Evolutionary conservation across 2,888 invertebrate genomes (phyloP).

Genomic region (Automeris io): DNA sequence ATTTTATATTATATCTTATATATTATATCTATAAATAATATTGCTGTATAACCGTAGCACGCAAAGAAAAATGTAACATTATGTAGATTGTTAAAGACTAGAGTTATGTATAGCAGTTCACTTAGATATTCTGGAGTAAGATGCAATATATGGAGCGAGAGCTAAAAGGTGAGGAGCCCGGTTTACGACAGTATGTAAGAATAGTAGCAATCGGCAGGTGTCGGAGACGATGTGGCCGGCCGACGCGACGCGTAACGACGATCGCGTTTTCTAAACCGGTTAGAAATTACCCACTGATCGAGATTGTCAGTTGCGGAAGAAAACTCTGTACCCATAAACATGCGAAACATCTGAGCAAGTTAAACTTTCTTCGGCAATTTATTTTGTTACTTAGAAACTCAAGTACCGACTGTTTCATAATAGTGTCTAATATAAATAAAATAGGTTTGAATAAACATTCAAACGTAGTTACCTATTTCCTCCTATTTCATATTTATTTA

Average conservation of each 20-base stretch:
- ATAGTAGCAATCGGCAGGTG: conserved; percentile 33
- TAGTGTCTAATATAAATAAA: too few species aligned
- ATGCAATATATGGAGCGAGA: conserved; percentile 58
- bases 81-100: too few species aligned
- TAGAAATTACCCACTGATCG: conserved; percentile 76
- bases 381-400: not conserved
- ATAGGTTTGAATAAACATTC: too few species aligned
- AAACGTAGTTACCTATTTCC: too few species aligned
- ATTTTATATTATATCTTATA: too few species aligned
- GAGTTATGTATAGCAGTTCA: too few species aligned
- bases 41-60: too few species aligned
- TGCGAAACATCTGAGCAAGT: conserved; percentile 38
- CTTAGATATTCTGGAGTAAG: too few species aligned
- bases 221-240: conserved; percentile 16
- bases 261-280: conserved; percentile 75
- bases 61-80: too few species aligned
- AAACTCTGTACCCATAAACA: conserved; percentile 65
- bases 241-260: conserved; percentile 29
- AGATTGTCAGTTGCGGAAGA: conserved; percentile 71
- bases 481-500: too few species aligned
- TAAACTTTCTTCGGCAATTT: conserved; percentile 49
- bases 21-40: too few species aligned
- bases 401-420: too few species aligned
- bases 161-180: conserved; percentile 29
- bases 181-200: conserved; percentile 31